A percentile compares a stretch with the other conserved stretches of the same genome.
Evolutionary conservation across 1,140 invertebrate genomes (phyloP).

Genomic region (Carposina sasakii): DNA sequence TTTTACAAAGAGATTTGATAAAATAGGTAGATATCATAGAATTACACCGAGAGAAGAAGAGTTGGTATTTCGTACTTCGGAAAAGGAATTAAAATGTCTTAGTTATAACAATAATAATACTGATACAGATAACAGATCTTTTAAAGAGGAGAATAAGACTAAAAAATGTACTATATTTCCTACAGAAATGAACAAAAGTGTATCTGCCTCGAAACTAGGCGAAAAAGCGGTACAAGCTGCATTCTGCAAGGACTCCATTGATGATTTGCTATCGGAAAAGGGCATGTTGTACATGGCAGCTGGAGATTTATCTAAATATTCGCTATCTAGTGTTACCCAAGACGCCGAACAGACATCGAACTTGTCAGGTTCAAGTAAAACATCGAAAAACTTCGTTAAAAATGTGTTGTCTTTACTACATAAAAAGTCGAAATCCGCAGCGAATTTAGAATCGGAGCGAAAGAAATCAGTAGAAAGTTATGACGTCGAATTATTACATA

Average conservation of each 20-base stretch:
- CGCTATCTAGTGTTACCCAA: conserved; percentile 31
- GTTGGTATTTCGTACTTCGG: conserved; percentile 27
- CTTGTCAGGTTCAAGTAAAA: conserved; percentile 35
- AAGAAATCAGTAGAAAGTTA: conserved; percentile 27
- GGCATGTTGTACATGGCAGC: conserved; percentile 37
- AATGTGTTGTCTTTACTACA: conserved; percentile 39
- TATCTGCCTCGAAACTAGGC: conserved; percentile 17
- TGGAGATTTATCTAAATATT: conserved; percentile 50
- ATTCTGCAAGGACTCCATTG: conserved; percentile 58
- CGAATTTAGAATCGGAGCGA: conserved; percentile 43
- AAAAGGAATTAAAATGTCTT: conserved; percentile 46
- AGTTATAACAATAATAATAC: conserved; percentile 30
- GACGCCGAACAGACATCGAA: conserved; percentile 23
- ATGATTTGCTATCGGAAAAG: conserved; percentile 49
- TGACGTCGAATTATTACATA: conserved; percentile 47
- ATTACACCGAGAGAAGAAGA: conserved; percentile 13
- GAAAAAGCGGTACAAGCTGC: conserved; percentile 46
- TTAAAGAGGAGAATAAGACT: neutral
- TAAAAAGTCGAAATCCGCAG: conserved; percentile 28
- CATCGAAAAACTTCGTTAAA: conserved; percentile 49
- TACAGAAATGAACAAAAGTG: conserved; percentile 12
- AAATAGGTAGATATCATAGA: conserved; percentile 15
- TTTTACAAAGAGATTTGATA: conserved; percentile 14
- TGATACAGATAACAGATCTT: conserved; percentile 17
- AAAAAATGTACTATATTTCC: neutral